Evolutionary conservation across 1,140 invertebrate species (phyloP), one percentile per base, ranked within the genome.

Genomic region (Parapsyche elsis): DNA sequence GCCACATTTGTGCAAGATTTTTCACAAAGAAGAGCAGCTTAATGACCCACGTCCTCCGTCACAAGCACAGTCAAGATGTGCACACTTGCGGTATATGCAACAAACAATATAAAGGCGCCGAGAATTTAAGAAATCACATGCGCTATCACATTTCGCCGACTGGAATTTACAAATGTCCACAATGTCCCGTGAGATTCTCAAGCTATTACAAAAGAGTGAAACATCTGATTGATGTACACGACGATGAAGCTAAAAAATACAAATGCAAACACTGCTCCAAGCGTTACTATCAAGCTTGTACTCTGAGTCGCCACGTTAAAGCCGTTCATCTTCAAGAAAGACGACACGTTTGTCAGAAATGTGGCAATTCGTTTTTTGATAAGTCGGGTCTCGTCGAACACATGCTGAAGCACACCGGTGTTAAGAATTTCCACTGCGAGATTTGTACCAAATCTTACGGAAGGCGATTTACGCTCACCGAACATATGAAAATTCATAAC

Each of bases 401-500:
- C 76, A 88, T 88, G 84, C 84, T 90, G 0, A 89, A 87, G 24
- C 91, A 91, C 79, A 90, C 89, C 0, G 88, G 89, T 1, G 84
- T 89, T 1, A 89, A 88, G 73, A 88, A 89, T 9, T 92, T 89
- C 81, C 84, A 85, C 74, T 92, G 92, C 84, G 86, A 87, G 1
- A 84, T 88, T 4, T 92, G 92, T 83, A 84, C 84, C n/a, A 88
- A 90, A 80, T 84, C 85, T 0, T 90, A 85, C 30, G 86, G 84
- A 7, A 64, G 75, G 12, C 46, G 57, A 30, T 77, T 44, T 14
- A 77, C 75, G 1, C 82, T 89, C 0, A 85, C 84, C 73, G 87
- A 94, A 46, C 95, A 96, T 86, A 87, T 94, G 57, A 92, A 94
- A 5, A 95, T 93, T 0, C 94, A 96, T 86, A 92, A 92, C 24